These are phyloP conservation scores for Laterallus jamaicensis DNA, from an alignment of 2,113 vertebrate genomes.

Conservation along the genomic window DNA sequence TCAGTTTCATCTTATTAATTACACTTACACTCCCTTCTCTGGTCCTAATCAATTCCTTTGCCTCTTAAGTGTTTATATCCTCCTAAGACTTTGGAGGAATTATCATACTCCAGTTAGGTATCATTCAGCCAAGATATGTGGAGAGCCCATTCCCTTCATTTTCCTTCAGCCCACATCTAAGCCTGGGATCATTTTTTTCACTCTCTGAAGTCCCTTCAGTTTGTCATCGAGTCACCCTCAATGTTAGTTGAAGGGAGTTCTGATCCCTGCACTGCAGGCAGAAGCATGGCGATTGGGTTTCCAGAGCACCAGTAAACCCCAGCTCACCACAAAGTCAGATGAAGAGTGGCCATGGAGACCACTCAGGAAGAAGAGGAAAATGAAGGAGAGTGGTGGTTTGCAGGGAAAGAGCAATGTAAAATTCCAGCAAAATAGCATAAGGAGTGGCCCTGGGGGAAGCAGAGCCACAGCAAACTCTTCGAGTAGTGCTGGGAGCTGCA, in stretches of 20 bases:
- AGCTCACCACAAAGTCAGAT: background rate
- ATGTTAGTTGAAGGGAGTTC: slow-evolving; percentile 39
- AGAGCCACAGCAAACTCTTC: background rate
- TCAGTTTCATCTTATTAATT: slow-evolving; percentile 29
- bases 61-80: slow-evolving; percentile 43
- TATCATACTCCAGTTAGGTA: slow-evolving; percentile 44
- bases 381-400: background rate
- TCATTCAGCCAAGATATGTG: slow-evolving; percentile 44
- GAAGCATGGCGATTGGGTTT: background rate
- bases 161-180: slow-evolving; percentile 64
- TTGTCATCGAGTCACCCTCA: slow-evolving; percentile 63
- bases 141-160: slow-evolving; percentile 59
- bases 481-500: fast-evolving
- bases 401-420: background rate
- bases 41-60: slow-evolving; percentile 48
- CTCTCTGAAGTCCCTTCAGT: slow-evolving; percentile 64
- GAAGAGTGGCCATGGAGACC: background rate
- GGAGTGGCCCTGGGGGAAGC: background rate
- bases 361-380: slow-evolving; percentile 18
- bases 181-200: slow-evolving; percentile 54
- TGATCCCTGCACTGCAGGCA: background rate
- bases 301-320: slow-evolving; percentile 24
- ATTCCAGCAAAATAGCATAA: background rate
- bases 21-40: background rate
- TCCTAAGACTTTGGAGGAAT: slow-evolving; percentile 39